A percentile compares a stretch with the other conserved stretches of the same genome.
Evolutionary conservation across 2,888 invertebrate genomes (phyloP).

Genomic region (Yponomeuta plumbellus): DNA sequence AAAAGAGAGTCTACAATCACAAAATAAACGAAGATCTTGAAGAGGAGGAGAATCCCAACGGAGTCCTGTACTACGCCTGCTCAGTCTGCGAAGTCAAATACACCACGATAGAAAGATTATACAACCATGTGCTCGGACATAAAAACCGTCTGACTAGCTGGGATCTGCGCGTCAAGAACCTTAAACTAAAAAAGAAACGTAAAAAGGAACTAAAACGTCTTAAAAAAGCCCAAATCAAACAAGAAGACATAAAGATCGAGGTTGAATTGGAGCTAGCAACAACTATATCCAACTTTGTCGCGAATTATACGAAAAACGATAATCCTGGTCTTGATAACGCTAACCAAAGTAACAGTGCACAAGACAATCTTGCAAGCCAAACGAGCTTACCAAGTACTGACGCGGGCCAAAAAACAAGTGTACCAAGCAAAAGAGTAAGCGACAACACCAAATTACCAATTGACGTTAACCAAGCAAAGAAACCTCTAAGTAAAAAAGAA

Average conservation of each 20-base stretch:
- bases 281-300: constrained; percentile 29
- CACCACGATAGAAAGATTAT: constrained; percentile 42
- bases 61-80: constrained; percentile 61
- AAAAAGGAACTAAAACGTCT: constrained; percentile 49
- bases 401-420: constrained; percentile 19
- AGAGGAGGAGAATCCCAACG: constrained; percentile 50
- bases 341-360: constrained; percentile 16
- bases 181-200: constrained; percentile 46
- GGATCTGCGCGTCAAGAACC: constrained; percentile 50
- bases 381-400: constrained; percentile 22
- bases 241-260: constrained; percentile 29
- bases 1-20: not conserved
- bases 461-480: constrained; percentile 17
- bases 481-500: constrained; percentile 8
- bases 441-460: constrained; percentile 20
- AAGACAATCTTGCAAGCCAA: constrained; percentile 20
- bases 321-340: not conserved
- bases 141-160: constrained; percentile 62
- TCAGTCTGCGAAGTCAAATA: constrained; percentile 57
- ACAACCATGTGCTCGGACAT: constrained; percentile 54
- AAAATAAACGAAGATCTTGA: constrained; percentile 32
- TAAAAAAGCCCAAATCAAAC: constrained; percentile 41
- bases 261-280: constrained; percentile 56
- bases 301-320: constrained; percentile 3
- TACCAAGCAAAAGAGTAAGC: constrained; percentile 19